Evolutionary conservation across 2,113 vertebrate genomes (phyloP), one percentile per base, ranked within the genome.

Genomic region (Sitta europaea): DNA sequence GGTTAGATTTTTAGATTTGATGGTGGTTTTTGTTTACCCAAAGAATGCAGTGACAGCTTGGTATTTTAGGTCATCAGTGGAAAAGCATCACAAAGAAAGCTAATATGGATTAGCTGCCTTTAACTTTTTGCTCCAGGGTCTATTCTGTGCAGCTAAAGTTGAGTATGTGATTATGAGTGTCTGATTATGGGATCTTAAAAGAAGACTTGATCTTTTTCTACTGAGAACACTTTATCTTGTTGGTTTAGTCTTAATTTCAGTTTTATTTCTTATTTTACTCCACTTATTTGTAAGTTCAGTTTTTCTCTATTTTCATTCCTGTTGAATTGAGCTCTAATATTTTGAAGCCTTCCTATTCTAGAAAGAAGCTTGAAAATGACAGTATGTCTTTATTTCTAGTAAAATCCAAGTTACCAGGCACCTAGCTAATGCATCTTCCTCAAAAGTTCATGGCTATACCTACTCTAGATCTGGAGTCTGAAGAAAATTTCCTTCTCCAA

Each of bases 1-100:
- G 35, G 5, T 57, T 68, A 65, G 24, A 68, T 61, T 33, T 31
- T 79, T 51, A 83, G 58, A 57, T 6, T 36, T 0, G 0, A 3
- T 13, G 23, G 11, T 57, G 8, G 2, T n/a, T 43, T 47, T 78
- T 51, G 48, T 31, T 23, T 36, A 82, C 5, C 8, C 20, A 73
- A 63, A 86, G 31, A 53, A 36, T 61, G 15, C 12, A 57, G n/a
- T 50, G 33, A 23, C 18, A 70, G 15, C 17, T 68, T 68, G 5
- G 11, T 65, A 36, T 45, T 75, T 86, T 31, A 86, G 40, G n/a
- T 55, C 13, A 43, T n/a, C 28, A 53, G 21, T 57, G 40, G 27
- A 83, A 90, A 75, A 79, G 5, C 6, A 83, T 29, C 9, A 58
- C 48, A 53, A 76, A 53, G 14, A 91, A 12, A 36, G 21, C 28